phyloP scores from a whole-genome alignment of 2,113 vertebrate species.

The Opisthocomus hoazin region DNA sequence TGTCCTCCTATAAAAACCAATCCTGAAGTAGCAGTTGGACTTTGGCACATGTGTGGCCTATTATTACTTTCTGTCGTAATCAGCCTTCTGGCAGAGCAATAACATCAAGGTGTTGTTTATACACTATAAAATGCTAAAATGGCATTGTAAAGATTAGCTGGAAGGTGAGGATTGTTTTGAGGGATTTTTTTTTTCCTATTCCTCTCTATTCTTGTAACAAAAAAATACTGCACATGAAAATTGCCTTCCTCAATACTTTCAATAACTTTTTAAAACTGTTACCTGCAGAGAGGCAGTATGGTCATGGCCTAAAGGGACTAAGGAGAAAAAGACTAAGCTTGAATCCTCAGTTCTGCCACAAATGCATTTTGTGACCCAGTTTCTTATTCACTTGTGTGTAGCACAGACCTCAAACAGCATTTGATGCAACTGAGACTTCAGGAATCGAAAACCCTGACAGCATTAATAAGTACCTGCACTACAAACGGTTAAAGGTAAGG shows the following conservation, averaged over 20 bases:
- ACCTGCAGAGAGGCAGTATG: not conserved
- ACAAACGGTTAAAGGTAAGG: not conserved
- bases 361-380: not conserved
- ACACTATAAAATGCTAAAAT: constrained; percentile 54
- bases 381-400: not conserved
- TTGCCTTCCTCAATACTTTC: not conserved
- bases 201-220: not conserved
- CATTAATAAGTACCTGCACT: not conserved
- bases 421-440: not conserved
- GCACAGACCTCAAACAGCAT: not conserved
- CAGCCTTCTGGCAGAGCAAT: constrained; percentile 54
- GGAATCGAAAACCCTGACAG: not conserved
- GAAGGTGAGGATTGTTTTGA: not conserved
- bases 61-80: constrained; percentile 39
- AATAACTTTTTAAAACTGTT: not conserved
- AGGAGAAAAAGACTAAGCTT: not conserved
- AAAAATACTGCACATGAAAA: not conserved
- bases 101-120: constrained; percentile 59
- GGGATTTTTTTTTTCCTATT: not conserved
- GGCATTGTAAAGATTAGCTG: constrained; percentile 51
- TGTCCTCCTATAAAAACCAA: constrained; percentile 45
- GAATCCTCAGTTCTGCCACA: not conserved
- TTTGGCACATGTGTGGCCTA: constrained; percentile 45
- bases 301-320: not conserved
- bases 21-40: constrained; percentile 36